Evolutionary conservation across 2,888 invertebrate genomes (phyloP).

Genomic region (Hololepta plana): DNA sequence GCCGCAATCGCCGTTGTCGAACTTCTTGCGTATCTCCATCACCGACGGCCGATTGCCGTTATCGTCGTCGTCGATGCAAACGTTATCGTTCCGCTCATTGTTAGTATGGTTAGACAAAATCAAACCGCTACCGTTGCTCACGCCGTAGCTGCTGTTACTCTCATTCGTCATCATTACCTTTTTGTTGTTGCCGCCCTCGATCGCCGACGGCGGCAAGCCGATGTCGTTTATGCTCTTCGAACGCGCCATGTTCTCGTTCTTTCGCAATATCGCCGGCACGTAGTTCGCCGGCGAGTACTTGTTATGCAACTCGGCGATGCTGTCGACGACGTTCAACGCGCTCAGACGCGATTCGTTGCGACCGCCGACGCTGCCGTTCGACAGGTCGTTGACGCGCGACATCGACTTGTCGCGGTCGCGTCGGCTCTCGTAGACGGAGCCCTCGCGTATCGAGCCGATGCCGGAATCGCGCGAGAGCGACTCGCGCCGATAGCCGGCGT

Average conservation of each 20-base stretch:
- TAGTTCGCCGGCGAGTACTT: constrained; percentile 63
- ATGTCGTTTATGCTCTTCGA: constrained; percentile 43
- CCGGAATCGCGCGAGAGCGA: constrained; percentile 20
- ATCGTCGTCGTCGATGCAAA: constrained; percentile 29
- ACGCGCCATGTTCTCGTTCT: constrained; percentile 22
- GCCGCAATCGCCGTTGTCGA: constrained; percentile 20
- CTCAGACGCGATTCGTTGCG: constrained; percentile 10
- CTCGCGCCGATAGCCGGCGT: constrained; percentile 18
- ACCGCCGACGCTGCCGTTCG: constrained; percentile 9
- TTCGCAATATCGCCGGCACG: constrained; percentile 33
- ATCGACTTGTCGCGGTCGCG: constrained; percentile 35
- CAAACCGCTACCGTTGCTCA: constrained; percentile 20
- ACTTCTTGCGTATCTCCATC: constrained; percentile 37
- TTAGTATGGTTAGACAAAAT: constrained; percentile 26
- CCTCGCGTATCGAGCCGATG: constrained; percentile 20
- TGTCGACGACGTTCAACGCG: constrained; percentile 21
- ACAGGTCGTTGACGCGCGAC: constrained; percentile 11
- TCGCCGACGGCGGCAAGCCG: constrained; percentile 28
- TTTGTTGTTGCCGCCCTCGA: constrained; percentile 21
- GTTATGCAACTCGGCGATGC: constrained; percentile 46
- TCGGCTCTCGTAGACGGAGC: constrained; percentile 27
- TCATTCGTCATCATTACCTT: constrained; percentile 20
- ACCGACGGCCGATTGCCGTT: constrained; percentile 40
- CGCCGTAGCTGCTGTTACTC: constrained; percentile 16
- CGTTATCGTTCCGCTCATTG: constrained; percentile 22